Percentiles rank a stretch among this genome's conserved stretches.
Evolutionary conservation across 2,113 vertebrate genomes (phyloP).

Genomic region (Grammomys surdaster): DNA sequence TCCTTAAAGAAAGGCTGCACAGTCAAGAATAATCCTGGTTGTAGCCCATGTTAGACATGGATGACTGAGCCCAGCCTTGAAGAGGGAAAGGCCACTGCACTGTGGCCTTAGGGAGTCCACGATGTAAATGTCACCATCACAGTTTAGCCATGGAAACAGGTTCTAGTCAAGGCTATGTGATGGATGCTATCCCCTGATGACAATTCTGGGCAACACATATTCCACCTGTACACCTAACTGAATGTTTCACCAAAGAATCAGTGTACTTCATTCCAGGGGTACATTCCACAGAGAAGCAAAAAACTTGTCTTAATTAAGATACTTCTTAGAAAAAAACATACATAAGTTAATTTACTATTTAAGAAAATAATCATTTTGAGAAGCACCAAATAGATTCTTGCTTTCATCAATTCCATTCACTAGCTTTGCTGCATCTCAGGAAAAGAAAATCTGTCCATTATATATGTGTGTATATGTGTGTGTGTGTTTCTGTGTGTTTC

Average conservation of each 20-base stretch:
- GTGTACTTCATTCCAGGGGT: not conserved
- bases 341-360: not conserved
- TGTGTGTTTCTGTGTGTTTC: not conserved
- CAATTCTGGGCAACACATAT: not conserved
- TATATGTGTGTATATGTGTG: not conserved
- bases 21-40: conserved; percentile 53
- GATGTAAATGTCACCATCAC: not conserved
- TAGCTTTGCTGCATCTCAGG: not conserved
- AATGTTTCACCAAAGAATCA: not conserved
- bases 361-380: not conserved
- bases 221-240: not conserved
- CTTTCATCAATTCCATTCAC: not conserved
- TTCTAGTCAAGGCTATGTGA: too few species aligned
- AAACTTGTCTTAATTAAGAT: conserved; percentile 30
- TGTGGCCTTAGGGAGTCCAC: not conserved
- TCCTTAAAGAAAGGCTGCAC: conserved; percentile 66
- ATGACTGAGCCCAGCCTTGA: not conserved
- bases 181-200: too few species aligned
- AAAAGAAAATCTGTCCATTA: conserved; percentile 37
- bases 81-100: not conserved
- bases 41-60: not conserved
- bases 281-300: not conserved
- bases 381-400: conserved; percentile 18
- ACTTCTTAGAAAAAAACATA: not conserved
- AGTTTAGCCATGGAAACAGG: not conserved